phyloP scores from a whole-genome alignment of 2,888 invertebrate genomes.

The Augochlorella aurata region DNA sequence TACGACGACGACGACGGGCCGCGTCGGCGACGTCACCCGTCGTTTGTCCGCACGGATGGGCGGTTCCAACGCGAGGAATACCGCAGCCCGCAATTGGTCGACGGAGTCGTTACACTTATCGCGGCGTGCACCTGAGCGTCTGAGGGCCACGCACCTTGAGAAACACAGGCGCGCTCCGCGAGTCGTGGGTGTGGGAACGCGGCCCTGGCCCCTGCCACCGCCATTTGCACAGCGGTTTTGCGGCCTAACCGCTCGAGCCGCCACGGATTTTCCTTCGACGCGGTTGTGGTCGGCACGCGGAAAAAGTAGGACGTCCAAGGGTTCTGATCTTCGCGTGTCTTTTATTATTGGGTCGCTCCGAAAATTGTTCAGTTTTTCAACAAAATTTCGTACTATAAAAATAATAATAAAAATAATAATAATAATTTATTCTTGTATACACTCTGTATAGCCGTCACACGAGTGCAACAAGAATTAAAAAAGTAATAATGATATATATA shows the following conservation, averaged over 20 bases:
- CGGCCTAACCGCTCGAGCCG: conserved; percentile 11
- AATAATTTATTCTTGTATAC: no score
- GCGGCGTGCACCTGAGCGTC: conserved; percentile 53
- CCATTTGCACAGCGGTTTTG: conserved; percentile 52
- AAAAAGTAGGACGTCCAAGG: background rate
- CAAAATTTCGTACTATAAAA: no score
- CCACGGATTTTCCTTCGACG: conserved; percentile 34
- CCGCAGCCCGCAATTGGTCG: conserved; percentile 77
- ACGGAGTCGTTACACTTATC: conserved; percentile 79
- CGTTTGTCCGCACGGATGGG: conserved; percentile 75
- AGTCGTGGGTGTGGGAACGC: conserved; percentile 67
- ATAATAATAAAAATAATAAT: no score
- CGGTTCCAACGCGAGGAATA: conserved; percentile 72
- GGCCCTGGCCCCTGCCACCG: background rate
- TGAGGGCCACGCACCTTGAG: conserved; percentile 55
- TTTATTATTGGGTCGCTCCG: no score
- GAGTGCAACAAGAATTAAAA: no score
- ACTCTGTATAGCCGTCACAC: no score
- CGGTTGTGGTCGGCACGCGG: conserved; percentile 17
- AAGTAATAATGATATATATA: no score
- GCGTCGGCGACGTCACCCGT: conserved; percentile 41
- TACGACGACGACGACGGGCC: conserved; percentile 39
- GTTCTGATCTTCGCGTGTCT: no score
- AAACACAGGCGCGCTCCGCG: conserved; percentile 31
- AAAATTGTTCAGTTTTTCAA: no score